Percentiles rank a stretch among this genome's conserved stretches.
phyloP scores from a whole-genome alignment of 2,888 invertebrate genomes.

The Andrena dorsata region DNA sequence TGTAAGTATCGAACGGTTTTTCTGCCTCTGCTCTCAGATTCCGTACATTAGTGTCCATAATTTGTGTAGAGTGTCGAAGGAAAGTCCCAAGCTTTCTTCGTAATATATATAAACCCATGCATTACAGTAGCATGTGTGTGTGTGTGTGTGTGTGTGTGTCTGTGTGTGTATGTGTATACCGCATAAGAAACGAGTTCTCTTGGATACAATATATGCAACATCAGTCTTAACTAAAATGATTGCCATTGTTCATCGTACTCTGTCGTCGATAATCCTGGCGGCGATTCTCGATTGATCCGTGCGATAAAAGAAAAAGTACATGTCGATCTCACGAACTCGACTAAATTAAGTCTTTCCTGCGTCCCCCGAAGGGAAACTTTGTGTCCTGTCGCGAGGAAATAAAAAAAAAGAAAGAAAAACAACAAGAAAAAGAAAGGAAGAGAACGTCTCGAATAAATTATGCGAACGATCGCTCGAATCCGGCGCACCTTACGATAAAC shows the following conservation, averaged over 20 bases:
- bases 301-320: slow-evolving; percentile 20
- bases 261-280: slow-evolving; percentile 10
- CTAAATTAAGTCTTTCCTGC: slow-evolving; percentile 39
- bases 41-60: slow-evolving; percentile 7
- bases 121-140: slow-evolving; percentile 59
- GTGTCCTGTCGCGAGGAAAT: slow-evolving; percentile 19
- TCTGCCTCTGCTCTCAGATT: slow-evolving; percentile 24
- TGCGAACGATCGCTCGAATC: slow-evolving; percentile 42
- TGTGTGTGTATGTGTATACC: slow-evolving; percentile 2
- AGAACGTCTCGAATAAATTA: slow-evolving; percentile 69
- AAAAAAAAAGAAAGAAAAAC: no score
- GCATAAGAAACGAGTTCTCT: slow-evolving; percentile 53
- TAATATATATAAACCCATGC: slow-evolving; percentile 62
- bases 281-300: slow-evolving; percentile 5
- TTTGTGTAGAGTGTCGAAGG: slow-evolving; percentile 3
- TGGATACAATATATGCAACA: slow-evolving; percentile 53
- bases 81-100: slow-evolving; percentile 3
- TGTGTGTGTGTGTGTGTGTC: no score
- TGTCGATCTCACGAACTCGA: slow-evolving; percentile 20
- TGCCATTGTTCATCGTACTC: slow-evolving; percentile 56
- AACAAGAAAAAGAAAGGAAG: slow-evolving; percentile 32
- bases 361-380: slow-evolving; percentile 54
- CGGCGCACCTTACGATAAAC: slow-evolving; percentile 50
- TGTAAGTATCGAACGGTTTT: slow-evolving; percentile 56
- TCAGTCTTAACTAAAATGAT: slow-evolving; percentile 74